Conservation (phyloP, 1,140 invertebrate species). For the Lineus longissimus region DNA sequence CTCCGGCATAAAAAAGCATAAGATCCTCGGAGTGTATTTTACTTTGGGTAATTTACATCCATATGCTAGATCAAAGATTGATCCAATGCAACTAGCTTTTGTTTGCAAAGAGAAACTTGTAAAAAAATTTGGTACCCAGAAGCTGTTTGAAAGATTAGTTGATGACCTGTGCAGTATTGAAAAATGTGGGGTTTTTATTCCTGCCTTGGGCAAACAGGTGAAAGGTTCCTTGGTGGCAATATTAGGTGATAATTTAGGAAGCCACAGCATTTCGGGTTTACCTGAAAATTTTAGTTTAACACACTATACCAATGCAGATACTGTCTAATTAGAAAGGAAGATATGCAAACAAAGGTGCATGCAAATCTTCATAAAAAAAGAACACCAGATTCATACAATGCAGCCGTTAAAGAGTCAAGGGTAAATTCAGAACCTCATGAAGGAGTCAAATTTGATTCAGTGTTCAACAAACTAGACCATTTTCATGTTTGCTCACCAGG, state of each 20-base stretch:
- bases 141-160: too few species aligned
- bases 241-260: neutral
- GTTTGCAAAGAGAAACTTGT: neutral
- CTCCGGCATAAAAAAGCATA: neutral
- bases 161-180: too few species aligned
- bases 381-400: neutral
- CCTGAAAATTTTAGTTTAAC: neutral
- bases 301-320: neutral
- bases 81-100: neutral
- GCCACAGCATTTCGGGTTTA: neutral
- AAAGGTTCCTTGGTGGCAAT: too few species aligned
- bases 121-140: neutral
- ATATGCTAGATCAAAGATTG: neutral
- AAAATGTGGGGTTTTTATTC: too few species aligned
- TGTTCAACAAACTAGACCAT: conserved; percentile 1
- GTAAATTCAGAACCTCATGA: neutral
- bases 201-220: too few species aligned
- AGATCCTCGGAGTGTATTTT: neutral
- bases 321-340: neutral
- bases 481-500: neutral
- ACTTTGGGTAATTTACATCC: neutral
- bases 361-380: neutral
- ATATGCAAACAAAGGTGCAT: neutral
- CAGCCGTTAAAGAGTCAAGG: neutral
- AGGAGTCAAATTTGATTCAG: neutral